Percentiles rank a stretch among this genome's conserved stretches.
Evolutionary conservation across 53 echinoderm and acorn worm genomes (phyloP).

Genomic region (Antedon mediterranea): DNA sequence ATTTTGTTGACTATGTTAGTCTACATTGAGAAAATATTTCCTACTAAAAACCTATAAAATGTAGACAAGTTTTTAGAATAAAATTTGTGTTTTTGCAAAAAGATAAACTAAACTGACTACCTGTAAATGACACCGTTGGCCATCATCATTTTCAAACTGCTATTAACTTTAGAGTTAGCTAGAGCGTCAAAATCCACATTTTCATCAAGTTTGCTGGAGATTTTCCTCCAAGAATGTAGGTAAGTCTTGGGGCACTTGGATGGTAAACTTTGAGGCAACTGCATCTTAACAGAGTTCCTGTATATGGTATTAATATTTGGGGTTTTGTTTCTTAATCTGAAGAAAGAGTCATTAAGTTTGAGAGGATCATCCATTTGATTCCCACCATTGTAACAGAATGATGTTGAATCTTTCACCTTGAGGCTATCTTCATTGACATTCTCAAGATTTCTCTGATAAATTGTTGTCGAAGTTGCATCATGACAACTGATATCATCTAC

Average conservation of each 20-base stretch:
- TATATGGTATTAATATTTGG: background rate
- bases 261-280: conserved; percentile 29
- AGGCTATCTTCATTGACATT: too few species aligned
- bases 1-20: too few species aligned
- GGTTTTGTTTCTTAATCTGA: background rate
- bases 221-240: conserved; percentile 45
- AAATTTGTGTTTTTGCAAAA: background rate
- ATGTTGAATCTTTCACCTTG: too few species aligned
- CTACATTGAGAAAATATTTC: too few species aligned
- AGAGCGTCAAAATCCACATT: background rate
- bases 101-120: background rate
- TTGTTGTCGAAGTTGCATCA: too few species aligned
- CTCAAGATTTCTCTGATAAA: too few species aligned
- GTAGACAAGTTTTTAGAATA: too few species aligned
- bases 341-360: background rate
- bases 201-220: background rate
- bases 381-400: too few species aligned
- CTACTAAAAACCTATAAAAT: too few species aligned
- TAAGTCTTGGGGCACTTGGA: conserved; percentile 33
- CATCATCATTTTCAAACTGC: conserved; percentile 20
- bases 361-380: too few species aligned
- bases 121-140: conserved; percentile 50
- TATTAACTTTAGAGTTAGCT: background rate
- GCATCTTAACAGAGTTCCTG: background rate
- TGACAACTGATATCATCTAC: too few species aligned